Base-by-base conservation (phyloP, 1,140 invertebrate genomes). In the Condylostylus longicornis region DNA sequence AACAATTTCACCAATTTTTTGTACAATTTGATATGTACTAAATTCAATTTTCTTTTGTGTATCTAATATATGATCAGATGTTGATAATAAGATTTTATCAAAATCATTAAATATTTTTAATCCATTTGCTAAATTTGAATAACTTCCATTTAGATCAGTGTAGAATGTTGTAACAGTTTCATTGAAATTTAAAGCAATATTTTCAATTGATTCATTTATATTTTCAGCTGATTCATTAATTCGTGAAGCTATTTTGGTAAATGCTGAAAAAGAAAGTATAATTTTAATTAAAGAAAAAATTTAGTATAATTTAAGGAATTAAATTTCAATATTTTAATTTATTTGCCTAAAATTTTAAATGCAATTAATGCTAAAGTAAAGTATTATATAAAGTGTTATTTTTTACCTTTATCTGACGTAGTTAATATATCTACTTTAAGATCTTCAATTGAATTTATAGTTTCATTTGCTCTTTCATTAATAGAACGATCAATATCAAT, bases 21-120 rank as follows among this genome's bases (percentile, higher is more conserved):
- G 53, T n/a, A 86, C 62, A 45, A 88, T 82, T 57, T 86, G 80
- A 49, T 86, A 77, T 1, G 85, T 76, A 1, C 80, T 81, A 44
- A 85, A 87, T 48, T 89, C 85, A 1, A 90, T 71, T 14, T 82
- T 69, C 40, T 81, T 74, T 55, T 86, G 88, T 0, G 77, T 86
- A 30, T 86, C 82, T 45, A 87, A 54, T 4, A 87, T 81, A 47
- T 80, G 76, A 62, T 89, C 84, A 0, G 80, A 81, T 37, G 83
- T 88, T 53, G 83, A 75, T 22, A 85, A 66, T 60, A 89, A 69
- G 2, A 89, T 75, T 35, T 76, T 71, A 47, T 88, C 84, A 21
- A 83, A 75, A 50, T 82, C 84, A 6, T 70, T 65, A 23, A 89
- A 53, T 2, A 64, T 54, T 18, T 63, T 58, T 10, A 70, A 42